Conservation (phyloP, 2,888 invertebrate species). For the Chirona hameri region DNA sequence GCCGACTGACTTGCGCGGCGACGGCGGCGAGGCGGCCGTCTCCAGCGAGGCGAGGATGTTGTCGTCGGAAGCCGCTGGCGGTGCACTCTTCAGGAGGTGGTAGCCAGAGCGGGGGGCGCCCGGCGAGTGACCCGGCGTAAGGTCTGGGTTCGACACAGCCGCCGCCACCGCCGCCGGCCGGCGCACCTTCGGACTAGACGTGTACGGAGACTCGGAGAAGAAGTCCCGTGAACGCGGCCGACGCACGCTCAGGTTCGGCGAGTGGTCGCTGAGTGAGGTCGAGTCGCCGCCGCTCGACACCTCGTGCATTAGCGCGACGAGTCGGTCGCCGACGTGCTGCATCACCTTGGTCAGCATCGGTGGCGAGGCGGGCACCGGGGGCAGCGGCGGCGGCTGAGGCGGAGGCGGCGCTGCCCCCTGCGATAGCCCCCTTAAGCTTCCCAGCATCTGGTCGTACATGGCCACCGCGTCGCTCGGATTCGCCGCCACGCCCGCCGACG, state of each 20-base stretch:
- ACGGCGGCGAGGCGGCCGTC: neutral
- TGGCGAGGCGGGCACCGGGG: conserved; percentile 58
- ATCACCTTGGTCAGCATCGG: conserved; percentile 65
- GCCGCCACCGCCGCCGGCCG: neutral
- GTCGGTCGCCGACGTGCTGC: conserved; percentile 81
- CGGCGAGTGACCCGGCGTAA: conserved; percentile 6
- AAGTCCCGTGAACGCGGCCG: conserved; percentile 3
- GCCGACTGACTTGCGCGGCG: conserved; percentile 4
- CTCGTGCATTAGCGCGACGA: conserved; percentile 88
- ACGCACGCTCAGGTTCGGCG: conserved; percentile 4
- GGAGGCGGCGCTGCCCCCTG: conserved; percentile 42
- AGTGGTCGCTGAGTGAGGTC: neutral
- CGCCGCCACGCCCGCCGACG: neutral
- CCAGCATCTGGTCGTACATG: conserved; percentile 81
- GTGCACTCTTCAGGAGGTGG: neutral
- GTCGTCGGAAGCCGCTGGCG: conserved; percentile 22
- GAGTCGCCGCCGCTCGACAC: conserved; percentile 60
- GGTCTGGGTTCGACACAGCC: neutral
- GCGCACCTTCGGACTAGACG: neutral
- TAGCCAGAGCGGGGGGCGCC: neutral
- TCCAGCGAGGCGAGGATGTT: conserved; percentile 12
- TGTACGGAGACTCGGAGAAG: conserved; percentile 12
- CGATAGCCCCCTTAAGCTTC: conserved; percentile 56
- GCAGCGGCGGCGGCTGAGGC: conserved; percentile 69
- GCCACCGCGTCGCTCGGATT: conserved; percentile 55